These are phyloP conservation scores for Autographa gamma DNA, from an alignment of 2,888 invertebrate species.

Conservation along the genomic window DNA sequence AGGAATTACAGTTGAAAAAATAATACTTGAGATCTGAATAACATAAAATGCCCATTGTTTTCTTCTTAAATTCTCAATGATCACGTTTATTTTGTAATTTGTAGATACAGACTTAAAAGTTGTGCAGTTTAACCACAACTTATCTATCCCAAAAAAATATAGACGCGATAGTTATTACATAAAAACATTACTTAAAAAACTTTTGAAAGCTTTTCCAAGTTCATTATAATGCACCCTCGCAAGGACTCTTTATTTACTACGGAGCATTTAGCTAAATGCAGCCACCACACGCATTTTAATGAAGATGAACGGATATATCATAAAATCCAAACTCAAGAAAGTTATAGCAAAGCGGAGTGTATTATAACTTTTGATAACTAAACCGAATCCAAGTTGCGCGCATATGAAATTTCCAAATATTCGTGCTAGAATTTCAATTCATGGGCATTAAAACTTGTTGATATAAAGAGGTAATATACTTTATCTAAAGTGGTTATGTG, in stretches of 20 bases:
- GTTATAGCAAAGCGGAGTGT: neutral
- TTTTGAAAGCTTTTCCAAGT: conserved; percentile 17
- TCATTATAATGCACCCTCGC: conserved; percentile 6
- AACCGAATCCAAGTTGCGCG: neutral
- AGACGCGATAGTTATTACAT: neutral
- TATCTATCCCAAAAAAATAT: neutral
- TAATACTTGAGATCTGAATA: too few species aligned
- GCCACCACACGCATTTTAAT: conserved; percentile 13
- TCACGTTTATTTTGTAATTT: too few species aligned
- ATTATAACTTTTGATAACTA: neutral
- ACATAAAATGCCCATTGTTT: too few species aligned
- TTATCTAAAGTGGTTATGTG: conserved; percentile 14
- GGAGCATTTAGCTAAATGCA: neutral
- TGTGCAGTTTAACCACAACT: neutral
- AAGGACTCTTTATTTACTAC: neutral
- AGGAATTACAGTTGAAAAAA: too few species aligned
- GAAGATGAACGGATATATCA: neutral
- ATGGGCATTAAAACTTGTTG: neutral
- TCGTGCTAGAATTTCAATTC: neutral
- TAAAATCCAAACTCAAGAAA: neutral
- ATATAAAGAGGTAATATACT: neutral
- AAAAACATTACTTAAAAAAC: neutral
- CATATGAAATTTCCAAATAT: neutral
- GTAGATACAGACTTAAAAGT: too few species aligned
- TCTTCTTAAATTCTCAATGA: too few species aligned